Percentiles rank a stretch among this genome's conserved stretches.
These are phyloP conservation scores for Oreohelix idahoensis DNA, from an alignment of 1,140 invertebrate genomes.

Conservation along the genomic window DNA sequence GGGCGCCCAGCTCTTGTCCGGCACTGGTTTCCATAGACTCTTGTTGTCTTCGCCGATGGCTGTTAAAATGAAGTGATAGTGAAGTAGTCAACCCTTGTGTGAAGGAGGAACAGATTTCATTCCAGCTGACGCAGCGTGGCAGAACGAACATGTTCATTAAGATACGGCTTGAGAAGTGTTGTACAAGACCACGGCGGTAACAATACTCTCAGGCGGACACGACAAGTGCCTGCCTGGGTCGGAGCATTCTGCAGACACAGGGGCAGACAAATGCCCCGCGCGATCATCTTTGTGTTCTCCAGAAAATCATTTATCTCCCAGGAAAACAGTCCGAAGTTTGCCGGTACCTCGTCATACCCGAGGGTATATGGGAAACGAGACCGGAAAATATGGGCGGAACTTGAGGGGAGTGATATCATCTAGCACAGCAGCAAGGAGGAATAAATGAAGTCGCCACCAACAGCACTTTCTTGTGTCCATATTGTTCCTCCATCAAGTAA, in stretches of 20 bases:
- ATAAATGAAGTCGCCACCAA: no score
- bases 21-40: constrained; percentile 4
- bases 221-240: not conserved
- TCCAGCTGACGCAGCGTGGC: not conserved
- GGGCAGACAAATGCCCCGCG: no score
- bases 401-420: no score
- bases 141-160: not conserved
- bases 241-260: not conserved
- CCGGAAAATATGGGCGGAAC: no score
- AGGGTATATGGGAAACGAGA: no score
- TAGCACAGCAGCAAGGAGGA: no score
- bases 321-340: no score
- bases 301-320: no score
- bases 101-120: not conserved
- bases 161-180: not conserved
- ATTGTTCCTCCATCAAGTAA: no score
- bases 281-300: no score
- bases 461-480: no score
- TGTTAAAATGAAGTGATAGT: constrained; percentile 22
- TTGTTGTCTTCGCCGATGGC: constrained; percentile 21
- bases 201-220: not conserved
- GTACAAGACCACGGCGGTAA: not conserved
- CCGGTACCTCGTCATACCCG: no score
- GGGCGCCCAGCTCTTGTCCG: not conserved
- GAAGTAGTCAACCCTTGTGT: constrained; percentile 6